Evolutionary conservation across 2,113 vertebrate genomes (phyloP), one percentile per base, ranked within the genome.

Genomic region (crab-eating macaque (Macaca fascicularis)): DNA sequence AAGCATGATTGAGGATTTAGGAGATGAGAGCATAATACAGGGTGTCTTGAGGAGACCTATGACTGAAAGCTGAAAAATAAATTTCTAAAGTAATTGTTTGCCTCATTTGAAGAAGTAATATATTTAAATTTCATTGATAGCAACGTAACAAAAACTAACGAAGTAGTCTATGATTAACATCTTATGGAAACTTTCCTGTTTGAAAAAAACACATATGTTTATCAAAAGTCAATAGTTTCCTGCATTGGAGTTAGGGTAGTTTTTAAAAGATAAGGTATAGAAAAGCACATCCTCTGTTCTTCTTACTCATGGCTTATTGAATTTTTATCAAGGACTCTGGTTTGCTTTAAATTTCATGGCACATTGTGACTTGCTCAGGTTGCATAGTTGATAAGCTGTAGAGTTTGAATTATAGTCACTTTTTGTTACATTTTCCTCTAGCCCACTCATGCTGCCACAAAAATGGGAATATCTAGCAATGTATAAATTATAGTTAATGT

Each of bases 1-100:
- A 98, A 98, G 97, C 2, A 6, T 98, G 32, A 99, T 99, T n/a
- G 99, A 99, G n/a, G 97, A 8, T 98, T 99, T 92, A 98, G 97
- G 88, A 99, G 98, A 97, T 98, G 99, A 97, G 99, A 99, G 70
- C 92, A 99, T 97, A 98, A 98, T 86, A 98, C 99, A 92, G 99
- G 98, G 98, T 99, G 92, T 5, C 98, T 99, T 95, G 99, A 99
- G 96, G 99, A 99, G 35, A 99, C 98, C 0, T 99, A 99, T 1
- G 99, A 99, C 17, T 99, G 99, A 92, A 99, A 98, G 89, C 98
- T 99, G 78, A 99, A 99, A 97, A 99, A 98, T 38, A 99, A 99
- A 96, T 98, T 99, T n/a, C 98, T 99, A 25, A 99, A 99, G 99
- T 99, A 99, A 98, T 6, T 94, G 20, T 81, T 93, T 59, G 16